phyloP scores from a whole-genome alignment of 1,140 invertebrate species.

The Drosophila repletoides region DNA sequence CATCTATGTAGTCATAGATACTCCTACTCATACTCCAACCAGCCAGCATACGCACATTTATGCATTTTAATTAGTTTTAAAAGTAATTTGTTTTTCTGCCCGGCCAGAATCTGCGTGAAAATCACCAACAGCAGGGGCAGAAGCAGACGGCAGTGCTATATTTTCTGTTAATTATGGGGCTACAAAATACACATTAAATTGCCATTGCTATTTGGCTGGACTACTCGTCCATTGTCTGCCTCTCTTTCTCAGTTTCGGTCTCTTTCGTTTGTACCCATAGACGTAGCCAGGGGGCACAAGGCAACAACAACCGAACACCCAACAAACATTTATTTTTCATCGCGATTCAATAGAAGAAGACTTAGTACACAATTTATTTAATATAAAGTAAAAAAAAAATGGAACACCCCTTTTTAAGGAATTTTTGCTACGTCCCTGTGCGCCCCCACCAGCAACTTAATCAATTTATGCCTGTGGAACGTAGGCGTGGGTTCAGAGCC shows the following conservation, averaged over 20 bases:
- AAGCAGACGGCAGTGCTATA: constrained; percentile 19
- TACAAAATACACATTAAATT: constrained; percentile 57
- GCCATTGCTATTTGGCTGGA: neutral
- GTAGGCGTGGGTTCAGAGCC: constrained; percentile 24
- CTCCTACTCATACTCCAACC: neutral
- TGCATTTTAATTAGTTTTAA: constrained; percentile 71
- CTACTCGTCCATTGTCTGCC: neutral
- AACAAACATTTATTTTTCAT: too few relatives aligned
- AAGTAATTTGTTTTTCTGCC: constrained; percentile 45
- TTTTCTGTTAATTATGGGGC: constrained; percentile 56
- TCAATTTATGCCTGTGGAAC: constrained; percentile 57
- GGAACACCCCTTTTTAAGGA: too few relatives aligned
- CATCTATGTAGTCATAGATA: constrained; percentile 35
- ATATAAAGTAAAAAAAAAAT: too few relatives aligned
- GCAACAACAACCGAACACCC: too few relatives aligned
- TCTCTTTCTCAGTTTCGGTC: neutral
- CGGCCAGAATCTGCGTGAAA: constrained; percentile 26
- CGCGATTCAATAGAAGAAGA: too few relatives aligned
- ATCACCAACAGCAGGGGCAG: neutral
- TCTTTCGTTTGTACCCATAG: too few relatives aligned
- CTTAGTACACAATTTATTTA: too few relatives aligned
- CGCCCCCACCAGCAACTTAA: constrained; percentile 51
- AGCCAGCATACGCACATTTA: constrained; percentile 17
- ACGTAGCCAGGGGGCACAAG: too few relatives aligned
- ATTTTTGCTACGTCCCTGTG: too few relatives aligned